Evolutionary conservation across 2,888 invertebrate genomes (phyloP).

Genomic region (Melinaea menophilus): DNA sequence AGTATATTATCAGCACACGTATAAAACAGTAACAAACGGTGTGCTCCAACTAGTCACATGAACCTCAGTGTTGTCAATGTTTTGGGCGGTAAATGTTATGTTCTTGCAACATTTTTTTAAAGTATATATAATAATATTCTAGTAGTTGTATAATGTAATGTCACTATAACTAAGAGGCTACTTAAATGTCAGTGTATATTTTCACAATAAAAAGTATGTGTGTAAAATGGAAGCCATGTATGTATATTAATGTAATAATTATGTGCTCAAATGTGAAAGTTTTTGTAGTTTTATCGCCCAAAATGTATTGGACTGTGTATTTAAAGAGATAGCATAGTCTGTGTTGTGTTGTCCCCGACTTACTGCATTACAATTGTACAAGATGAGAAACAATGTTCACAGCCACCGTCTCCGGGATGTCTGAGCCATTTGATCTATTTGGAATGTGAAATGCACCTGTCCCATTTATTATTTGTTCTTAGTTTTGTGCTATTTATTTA

Average conservation of each 20-base stretch:
- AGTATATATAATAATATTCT: background rate
- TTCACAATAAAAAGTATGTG: background rate
- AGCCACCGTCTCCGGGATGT: constrained; percentile 20
- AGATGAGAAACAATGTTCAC: constrained; percentile 23
- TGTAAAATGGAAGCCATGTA: background rate
- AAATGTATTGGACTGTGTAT: constrained; percentile 35
- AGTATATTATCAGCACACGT: constrained; percentile 52
- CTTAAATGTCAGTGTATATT: background rate
- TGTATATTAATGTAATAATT: background rate
- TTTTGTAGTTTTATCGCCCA: constrained; percentile 26
- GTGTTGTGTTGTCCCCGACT: constrained; percentile 71
- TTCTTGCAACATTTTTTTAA: constrained; percentile 6
- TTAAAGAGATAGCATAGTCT: constrained; percentile 45
- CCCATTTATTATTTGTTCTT: constrained; percentile 55
- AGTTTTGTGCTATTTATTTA: constrained; percentile 54
- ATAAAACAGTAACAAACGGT: constrained; percentile 53
- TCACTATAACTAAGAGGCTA: background rate
- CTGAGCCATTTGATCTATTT: constrained; percentile 27
- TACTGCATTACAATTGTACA: constrained; percentile 30
- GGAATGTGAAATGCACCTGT: constrained; percentile 40
- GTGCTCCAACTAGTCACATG: constrained; percentile 71
- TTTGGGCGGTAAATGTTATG: constrained; percentile 30
- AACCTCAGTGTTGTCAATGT: constrained; percentile 47
- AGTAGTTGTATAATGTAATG: background rate
- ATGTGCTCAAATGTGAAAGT: constrained; percentile 10